Evolutionary conservation across 2,888 invertebrate genomes (phyloP).

Genomic region (Diarsia dahlii): DNA sequence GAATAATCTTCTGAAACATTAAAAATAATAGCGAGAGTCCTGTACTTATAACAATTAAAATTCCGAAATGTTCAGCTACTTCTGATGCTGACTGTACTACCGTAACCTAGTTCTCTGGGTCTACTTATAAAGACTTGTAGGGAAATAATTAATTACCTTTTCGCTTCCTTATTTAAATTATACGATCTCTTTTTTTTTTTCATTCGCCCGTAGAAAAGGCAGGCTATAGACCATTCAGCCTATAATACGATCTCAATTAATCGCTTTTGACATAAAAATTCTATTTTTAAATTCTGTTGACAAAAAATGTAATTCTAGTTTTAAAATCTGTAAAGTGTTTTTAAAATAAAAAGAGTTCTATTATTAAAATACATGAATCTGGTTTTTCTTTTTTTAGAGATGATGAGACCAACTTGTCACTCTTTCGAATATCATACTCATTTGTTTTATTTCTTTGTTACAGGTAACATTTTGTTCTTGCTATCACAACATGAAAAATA

Average conservation of each 20-base stretch:
- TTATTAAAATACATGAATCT: too few species aligned
- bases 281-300: background rate
- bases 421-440: background rate
- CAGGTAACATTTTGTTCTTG: slow-evolving; percentile 40
- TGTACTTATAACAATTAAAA: too few species aligned
- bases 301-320: background rate
- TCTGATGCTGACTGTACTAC: too few species aligned
- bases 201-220: too few species aligned
- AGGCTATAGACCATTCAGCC: too few species aligned
- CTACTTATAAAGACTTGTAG: slow-evolving; percentile 2
- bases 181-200: too few species aligned
- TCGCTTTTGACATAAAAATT: background rate
- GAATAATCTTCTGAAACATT: too few species aligned
- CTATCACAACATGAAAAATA: background rate
- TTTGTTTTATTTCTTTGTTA: slow-evolving; percentile 34
- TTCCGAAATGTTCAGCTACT: too few species aligned
- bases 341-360: slow-evolving; percentile 3
- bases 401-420: background rate
- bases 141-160: slow-evolving; percentile 28
- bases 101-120: slow-evolving; percentile 41
- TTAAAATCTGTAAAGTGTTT: background rate
- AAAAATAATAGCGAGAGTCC: too few species aligned
- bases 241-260: background rate
- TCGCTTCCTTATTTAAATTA: slow-evolving; percentile 23
- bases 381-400: background rate